These are phyloP conservation scores for Bacillus rossius DNA, from an alignment of 1,140 invertebrate genomes.

Conservation along the genomic window DNA sequence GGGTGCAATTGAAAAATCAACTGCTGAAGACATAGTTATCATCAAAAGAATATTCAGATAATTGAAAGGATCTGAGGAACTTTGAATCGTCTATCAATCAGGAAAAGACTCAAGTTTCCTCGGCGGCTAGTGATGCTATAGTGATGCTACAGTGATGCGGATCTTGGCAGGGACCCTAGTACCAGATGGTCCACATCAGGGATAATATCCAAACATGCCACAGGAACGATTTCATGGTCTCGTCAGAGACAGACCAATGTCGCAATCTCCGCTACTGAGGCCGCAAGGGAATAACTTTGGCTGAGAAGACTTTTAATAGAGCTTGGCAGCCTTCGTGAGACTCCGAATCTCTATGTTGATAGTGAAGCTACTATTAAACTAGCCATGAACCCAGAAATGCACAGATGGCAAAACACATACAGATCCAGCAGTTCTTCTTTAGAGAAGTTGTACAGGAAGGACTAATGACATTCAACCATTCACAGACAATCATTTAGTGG, in stretches of 20 bases:
- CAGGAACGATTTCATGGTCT: too few relatives aligned
- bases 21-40: slow-evolving; percentile 31
- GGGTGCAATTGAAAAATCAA: slow-evolving; percentile 23
- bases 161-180: slow-evolving; percentile 12
- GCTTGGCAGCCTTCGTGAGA: neutral
- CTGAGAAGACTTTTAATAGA: too few relatives aligned
- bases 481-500: neutral
- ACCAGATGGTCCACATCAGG: too few relatives aligned
- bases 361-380: slow-evolving; percentile 39
- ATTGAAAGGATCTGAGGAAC: slow-evolving; percentile 37
- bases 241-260: too few relatives aligned
- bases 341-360: slow-evolving; percentile 26
- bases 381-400: slow-evolving; percentile 37
- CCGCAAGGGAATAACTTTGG: too few relatives aligned
- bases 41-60: slow-evolving; percentile 38
- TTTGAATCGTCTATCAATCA: neutral
- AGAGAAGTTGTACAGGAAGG: neutral
- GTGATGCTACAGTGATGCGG: slow-evolving; percentile 22
- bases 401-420: slow-evolving; percentile 35
- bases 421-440: slow-evolving; percentile 23
- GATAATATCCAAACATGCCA: too few relatives aligned
- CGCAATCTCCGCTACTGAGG: too few relatives aligned
- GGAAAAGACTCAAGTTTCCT: neutral
- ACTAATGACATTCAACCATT: neutral
- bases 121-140: too few relatives aligned